Conservation (phyloP, 1,140 invertebrate genomes). For the Tetraneura akinire region DNA sequence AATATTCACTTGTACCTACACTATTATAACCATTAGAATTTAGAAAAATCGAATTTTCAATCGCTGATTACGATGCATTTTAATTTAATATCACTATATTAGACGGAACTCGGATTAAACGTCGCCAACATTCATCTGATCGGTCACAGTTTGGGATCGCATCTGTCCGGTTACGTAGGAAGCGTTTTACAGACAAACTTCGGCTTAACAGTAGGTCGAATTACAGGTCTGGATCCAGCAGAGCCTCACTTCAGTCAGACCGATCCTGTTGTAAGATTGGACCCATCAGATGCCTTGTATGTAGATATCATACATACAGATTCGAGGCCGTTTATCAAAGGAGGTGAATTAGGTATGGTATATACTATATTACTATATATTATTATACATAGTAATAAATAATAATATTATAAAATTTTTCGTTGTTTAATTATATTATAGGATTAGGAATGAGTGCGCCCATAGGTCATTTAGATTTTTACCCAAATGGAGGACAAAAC, state of each 20-base stretch:
- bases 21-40: too few relatives aligned
- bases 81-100: neutral
- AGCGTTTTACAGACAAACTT: slow-evolving; percentile 70
- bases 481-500: slow-evolving; percentile 81
- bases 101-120: slow-evolving; percentile 31
- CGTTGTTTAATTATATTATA: slow-evolving; percentile 52
- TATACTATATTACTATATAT: neutral
- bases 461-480: slow-evolving; percentile 86
- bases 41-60: too few relatives aligned
- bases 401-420: neutral
- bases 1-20: too few relatives aligned
- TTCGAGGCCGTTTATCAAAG: slow-evolving; percentile 75
- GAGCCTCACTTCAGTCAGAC: slow-evolving; percentile 88
- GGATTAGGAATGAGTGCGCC: slow-evolving; percentile 77
- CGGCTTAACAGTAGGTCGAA: slow-evolving; percentile 68
- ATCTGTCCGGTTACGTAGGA: slow-evolving; percentile 82
- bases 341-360: slow-evolving; percentile 60
- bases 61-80: neutral
- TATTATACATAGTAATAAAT: too few relatives aligned
- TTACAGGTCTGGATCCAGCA: slow-evolving; percentile 83
- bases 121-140: slow-evolving; percentile 68
- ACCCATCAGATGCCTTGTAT: slow-evolving; percentile 80
- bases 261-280: slow-evolving; percentile 77
- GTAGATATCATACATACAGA: slow-evolving; percentile 90
- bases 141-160: slow-evolving; percentile 86